Conservation (phyloP, 2,888 invertebrate genomes). For the Pycnomerus fuliginosus region DNA sequence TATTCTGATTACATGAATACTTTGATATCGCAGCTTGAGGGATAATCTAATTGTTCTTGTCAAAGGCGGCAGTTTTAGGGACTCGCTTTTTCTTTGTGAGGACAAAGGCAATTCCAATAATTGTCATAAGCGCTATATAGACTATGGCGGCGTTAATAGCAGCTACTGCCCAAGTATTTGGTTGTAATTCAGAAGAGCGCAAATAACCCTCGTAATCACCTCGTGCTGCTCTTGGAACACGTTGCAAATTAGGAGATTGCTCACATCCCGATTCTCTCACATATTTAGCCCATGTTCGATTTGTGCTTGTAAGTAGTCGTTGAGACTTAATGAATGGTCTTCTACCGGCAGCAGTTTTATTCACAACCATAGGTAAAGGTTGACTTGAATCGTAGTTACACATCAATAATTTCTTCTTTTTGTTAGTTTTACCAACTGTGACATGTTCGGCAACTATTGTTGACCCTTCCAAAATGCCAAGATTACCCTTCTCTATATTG, state of each 20-base stretch:
- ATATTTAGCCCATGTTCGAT: slow-evolving; percentile 73
- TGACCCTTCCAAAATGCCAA: slow-evolving; percentile 66
- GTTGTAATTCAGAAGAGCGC: slow-evolving; percentile 28
- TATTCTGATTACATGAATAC: slow-evolving; percentile 6
- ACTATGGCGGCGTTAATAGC: slow-evolving; percentile 50
- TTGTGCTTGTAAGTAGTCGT: slow-evolving; percentile 59
- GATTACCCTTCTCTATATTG: slow-evolving; percentile 62
- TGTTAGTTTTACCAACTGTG: slow-evolving; percentile 61
- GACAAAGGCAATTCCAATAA: slow-evolving; percentile 32
- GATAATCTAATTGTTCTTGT: slow-evolving; percentile 18
- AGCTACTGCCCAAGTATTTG: slow-evolving; percentile 48
- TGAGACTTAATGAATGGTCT: slow-evolving; percentile 60
- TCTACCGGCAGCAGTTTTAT: slow-evolving; percentile 57
- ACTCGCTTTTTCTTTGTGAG: slow-evolving; percentile 21
- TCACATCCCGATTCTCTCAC: slow-evolving; percentile 66
- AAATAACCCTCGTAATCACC: slow-evolving; percentile 10
- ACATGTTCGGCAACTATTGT: slow-evolving; percentile 64
- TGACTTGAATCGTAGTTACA: slow-evolving; percentile 64
- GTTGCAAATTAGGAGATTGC: slow-evolving; percentile 32
- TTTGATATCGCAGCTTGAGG: slow-evolving; percentile 4
- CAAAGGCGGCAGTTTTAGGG: slow-evolving; percentile 3
- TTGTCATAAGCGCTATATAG: slow-evolving; percentile 47
- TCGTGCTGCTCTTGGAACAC: slow-evolving; percentile 32
- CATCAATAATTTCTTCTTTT: slow-evolving; percentile 63
- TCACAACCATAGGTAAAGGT: slow-evolving; percentile 55